These are phyloP conservation scores for Pelosia muscerda DNA, from an alignment of 2,888 invertebrate species.

Conservation along the genomic window DNA sequence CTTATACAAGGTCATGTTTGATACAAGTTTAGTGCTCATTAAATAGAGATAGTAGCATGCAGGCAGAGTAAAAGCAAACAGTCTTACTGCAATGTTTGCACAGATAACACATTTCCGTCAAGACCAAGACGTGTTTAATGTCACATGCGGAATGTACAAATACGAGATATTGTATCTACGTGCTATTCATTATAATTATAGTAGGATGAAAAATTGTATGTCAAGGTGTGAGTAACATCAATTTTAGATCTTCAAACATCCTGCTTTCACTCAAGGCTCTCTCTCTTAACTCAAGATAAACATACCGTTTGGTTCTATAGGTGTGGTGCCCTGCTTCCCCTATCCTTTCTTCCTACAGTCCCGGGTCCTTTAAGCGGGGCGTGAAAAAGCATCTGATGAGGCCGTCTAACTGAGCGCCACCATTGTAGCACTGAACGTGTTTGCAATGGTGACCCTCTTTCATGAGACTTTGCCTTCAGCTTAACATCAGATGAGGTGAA, in stretches of 20 bases:
- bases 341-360: too few species aligned
- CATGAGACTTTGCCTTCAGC: too few species aligned
- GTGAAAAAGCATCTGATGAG: too few species aligned
- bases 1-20: constrained; percentile 14
- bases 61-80: constrained; percentile 30
- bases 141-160: constrained; percentile 33
- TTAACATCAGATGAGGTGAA: too few species aligned
- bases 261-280: not conserved
- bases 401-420: too few species aligned
- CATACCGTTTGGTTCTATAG: too few species aligned
- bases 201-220: constrained; percentile 17
- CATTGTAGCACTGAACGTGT: too few species aligned
- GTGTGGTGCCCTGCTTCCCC: too few species aligned
- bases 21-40: constrained; percentile 19
- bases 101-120: constrained; percentile 42
- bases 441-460: too few species aligned
- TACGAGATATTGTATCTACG: constrained; percentile 10
- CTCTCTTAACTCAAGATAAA: too few species aligned
- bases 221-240: constrained; percentile 16
- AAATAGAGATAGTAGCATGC: constrained; percentile 22
- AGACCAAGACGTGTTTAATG: constrained; percentile 43
- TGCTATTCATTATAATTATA: constrained; percentile 12
- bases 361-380: too few species aligned
- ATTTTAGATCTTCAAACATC: not conserved
- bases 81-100: constrained; percentile 42